phyloP scores from a whole-genome alignment of 2,113 vertebrate genomes.

The Emydura subglobosa region DNA sequence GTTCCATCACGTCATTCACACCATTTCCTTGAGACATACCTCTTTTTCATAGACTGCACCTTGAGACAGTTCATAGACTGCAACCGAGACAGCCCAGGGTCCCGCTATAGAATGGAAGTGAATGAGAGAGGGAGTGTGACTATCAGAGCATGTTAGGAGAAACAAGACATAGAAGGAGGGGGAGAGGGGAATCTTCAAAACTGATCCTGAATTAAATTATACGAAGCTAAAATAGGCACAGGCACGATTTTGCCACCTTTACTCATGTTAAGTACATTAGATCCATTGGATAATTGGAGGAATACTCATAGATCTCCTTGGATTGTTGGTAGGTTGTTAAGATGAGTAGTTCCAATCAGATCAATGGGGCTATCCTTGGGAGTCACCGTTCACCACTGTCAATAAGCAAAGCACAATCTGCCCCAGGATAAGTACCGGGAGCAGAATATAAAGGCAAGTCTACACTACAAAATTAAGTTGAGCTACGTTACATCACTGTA shows the following conservation, averaged over 20 bases:
- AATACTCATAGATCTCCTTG: neutral
- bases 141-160: neutral
- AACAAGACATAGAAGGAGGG: neutral
- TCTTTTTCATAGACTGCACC: neutral
- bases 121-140: neutral
- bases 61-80: too few species aligned
- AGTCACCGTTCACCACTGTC: neutral
- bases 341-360: neutral
- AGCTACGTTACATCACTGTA: neutral
- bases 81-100: neutral
- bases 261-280: neutral
- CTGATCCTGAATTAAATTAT: neutral
- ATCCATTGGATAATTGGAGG: neutral
- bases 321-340: neutral
- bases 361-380: neutral
- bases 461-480: neutral
- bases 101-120: neutral
- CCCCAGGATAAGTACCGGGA: neutral
- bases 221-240: neutral
- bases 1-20: neutral
- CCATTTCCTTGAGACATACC: neutral
- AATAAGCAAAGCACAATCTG: neutral
- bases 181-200: accelerated
- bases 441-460: neutral
- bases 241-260: neutral